These are phyloP conservation scores for Sphaerophoria taeniata DNA, from an alignment of 2,888 invertebrate species.

Conservation along the genomic window DNA sequence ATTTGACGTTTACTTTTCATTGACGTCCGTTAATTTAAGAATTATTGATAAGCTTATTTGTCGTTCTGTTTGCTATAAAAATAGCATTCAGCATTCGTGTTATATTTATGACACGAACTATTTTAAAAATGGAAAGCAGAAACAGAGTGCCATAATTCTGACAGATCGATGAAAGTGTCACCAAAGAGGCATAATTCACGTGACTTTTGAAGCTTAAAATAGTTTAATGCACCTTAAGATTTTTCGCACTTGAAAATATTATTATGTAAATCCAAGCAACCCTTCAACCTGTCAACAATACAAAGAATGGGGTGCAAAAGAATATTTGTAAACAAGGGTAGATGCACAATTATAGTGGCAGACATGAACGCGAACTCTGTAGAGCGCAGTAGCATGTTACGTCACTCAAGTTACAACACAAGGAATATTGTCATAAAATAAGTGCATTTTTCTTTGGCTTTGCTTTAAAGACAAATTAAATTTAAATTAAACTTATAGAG, in stretches of 20 bases:
- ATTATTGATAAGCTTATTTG: not conserved
- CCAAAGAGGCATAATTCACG: not conserved
- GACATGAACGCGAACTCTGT: not conserved
- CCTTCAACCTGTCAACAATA: not conserved
- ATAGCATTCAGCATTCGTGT: not conserved
- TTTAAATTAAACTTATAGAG: constrained; percentile 11
- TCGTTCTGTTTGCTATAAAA: not conserved
- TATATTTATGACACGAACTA: not conserved
- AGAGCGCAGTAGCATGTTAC: constrained; percentile 33
- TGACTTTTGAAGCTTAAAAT: not conserved
- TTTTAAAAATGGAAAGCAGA: not conserved
- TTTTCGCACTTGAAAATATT: not conserved
- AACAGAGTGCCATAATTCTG: not conserved
- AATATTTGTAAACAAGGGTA: not conserved
- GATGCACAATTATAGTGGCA: not conserved
- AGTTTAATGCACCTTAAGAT: not conserved
- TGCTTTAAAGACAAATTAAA: constrained; percentile 2
- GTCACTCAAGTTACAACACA: constrained; percentile 14
- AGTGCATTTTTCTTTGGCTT: not conserved
- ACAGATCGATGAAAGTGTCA: not conserved
- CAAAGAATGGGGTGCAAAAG: not conserved
- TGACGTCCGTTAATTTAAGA: not conserved
- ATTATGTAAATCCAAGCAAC: not conserved
- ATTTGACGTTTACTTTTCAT: not conserved
- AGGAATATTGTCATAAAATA: not conserved